Percentiles rank a stretch among this genome's conserved stretches.
phyloP scores from a whole-genome alignment of 64 coral and sea anemone species.

The Stylophora pistillata region DNA sequence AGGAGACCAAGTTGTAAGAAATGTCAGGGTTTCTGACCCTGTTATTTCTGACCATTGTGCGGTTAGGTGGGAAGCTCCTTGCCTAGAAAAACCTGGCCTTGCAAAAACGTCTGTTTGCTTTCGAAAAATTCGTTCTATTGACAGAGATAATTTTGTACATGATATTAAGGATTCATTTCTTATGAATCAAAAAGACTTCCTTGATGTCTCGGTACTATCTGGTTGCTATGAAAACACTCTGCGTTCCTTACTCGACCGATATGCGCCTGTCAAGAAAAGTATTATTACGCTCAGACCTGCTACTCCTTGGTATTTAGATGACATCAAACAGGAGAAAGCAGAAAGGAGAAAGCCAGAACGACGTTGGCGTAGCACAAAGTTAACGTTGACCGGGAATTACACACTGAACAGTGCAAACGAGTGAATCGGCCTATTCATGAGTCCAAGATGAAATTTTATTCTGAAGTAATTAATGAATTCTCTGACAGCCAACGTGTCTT shows the following conservation, averaged over 20 bases:
- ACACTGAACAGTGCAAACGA: not conserved
- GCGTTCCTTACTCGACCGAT: slow-evolving; percentile 2
- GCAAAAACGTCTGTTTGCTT: not conserved
- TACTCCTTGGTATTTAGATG: slow-evolving; percentile 46
- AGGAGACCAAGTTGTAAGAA: not conserved
- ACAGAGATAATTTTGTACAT: slow-evolving; percentile 15
- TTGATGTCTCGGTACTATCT: not conserved
- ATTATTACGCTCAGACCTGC: slow-evolving; percentile 28
- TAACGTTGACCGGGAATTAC: too few relatives aligned
- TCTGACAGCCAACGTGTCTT: slow-evolving; percentile 12
- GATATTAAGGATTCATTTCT: slow-evolving; percentile 30
- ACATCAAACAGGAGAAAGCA: slow-evolving; percentile 19
- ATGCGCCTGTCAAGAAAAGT: slow-evolving; percentile 43
- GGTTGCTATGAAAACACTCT: slow-evolving; percentile 17
- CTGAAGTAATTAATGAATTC: slow-evolving; percentile 25
- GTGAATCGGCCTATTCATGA: slow-evolving; percentile 7
- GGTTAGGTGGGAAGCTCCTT: slow-evolving; percentile 22
- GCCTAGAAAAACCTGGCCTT: slow-evolving; percentile 4
- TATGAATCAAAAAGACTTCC: slow-evolving; percentile 4
- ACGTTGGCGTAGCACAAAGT: slow-evolving; percentile 6
- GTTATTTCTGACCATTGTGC: slow-evolving; percentile 40
- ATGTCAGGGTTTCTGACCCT: slow-evolving; percentile 14
- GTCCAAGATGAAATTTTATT: slow-evolving; percentile 37
- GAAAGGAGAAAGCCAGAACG: slow-evolving; percentile 9
- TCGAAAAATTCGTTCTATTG: slow-evolving; percentile 39